Evolutionary conservation across 2,888 invertebrate species (phyloP).

Genomic region (Octodonta nipae): DNA sequence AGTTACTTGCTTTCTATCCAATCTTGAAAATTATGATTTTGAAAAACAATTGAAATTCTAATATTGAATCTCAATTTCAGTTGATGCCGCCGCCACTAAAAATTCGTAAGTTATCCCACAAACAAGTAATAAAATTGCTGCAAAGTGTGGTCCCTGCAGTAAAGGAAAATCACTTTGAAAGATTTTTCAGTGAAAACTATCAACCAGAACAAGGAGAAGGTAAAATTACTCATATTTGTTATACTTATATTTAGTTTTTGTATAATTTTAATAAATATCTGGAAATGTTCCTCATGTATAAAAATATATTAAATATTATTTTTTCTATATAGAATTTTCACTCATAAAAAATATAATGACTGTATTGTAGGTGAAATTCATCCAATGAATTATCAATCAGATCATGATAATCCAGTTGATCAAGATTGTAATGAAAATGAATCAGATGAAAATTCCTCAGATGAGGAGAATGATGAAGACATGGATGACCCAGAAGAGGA

Average conservation of each 20-base stretch:
- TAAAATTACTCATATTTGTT: conserved; percentile 6
- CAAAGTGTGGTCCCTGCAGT: conserved; percentile 14
- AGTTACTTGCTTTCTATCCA: conserved; percentile 8
- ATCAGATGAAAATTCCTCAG: neutral
- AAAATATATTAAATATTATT: too few species aligned
- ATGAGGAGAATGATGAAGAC: too few species aligned
- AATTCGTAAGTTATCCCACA: conserved; percentile 12
- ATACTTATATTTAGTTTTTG: neutral
- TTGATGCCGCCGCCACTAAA: too few species aligned
- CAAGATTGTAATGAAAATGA: conserved; percentile 4
- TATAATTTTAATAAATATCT: neutral
- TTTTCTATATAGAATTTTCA: too few species aligned
- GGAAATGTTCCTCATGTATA: too few species aligned
- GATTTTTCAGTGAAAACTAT: conserved; percentile 21
- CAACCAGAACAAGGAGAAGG: conserved; percentile 21
- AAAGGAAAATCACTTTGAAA: conserved; percentile 18
- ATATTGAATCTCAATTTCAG: too few species aligned
- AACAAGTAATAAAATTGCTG: conserved; percentile 7
- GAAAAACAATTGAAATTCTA: too few species aligned
- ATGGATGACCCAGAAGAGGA: too few species aligned
- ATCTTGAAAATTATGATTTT: too few species aligned
- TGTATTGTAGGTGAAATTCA: conserved; percentile 12
- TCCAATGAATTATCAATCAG: conserved; percentile 13
- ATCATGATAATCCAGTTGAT: conserved; percentile 4
- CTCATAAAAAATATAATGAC: too few species aligned